Percentiles rank a stretch among this genome's conserved stretches.
Evolutionary conservation across 1,140 invertebrate species (phyloP).

Genomic region (Magallana gigas): DNA sequence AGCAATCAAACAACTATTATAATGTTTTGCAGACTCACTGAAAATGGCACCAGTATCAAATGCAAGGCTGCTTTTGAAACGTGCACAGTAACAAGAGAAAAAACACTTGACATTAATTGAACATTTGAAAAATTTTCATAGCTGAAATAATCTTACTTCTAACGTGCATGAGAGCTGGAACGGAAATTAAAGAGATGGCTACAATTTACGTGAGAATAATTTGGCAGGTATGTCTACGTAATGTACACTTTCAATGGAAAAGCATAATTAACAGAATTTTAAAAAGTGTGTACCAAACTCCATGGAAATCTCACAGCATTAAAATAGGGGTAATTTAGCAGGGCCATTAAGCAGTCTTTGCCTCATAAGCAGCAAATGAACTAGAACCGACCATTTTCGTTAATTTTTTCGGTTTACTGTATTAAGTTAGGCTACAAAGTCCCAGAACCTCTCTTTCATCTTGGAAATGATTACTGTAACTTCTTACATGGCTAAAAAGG

Average conservation of each 20-base stretch:
- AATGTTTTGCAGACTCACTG: not conserved
- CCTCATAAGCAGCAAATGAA: constrained; percentile 19
- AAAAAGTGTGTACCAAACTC: constrained; percentile 11
- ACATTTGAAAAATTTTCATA: constrained; percentile 32
- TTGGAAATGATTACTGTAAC: not conserved
- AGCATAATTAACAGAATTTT: constrained; percentile 32
- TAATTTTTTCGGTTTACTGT: constrained; percentile 17
- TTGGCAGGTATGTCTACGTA: constrained; percentile 15
- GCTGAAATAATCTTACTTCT: constrained; percentile 36
- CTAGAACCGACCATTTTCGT: constrained; percentile 29
- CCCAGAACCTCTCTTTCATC: constrained; percentile 16
- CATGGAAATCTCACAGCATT: constrained; percentile 25
- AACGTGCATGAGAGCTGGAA: constrained; percentile 22
- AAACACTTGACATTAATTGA: constrained; percentile 36
- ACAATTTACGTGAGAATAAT: constrained; percentile 33
- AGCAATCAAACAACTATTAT: constrained; percentile 25
- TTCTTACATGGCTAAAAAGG: constrained; percentile 10
- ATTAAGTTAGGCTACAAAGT: constrained; percentile 8
- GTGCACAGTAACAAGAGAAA: constrained; percentile 15
- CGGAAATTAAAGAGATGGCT: constrained; percentile 21
- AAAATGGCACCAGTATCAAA: constrained; percentile 4
- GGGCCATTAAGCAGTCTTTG: constrained; percentile 23
- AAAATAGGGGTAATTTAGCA: constrained; percentile 4
- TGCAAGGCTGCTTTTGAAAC: not conserved
- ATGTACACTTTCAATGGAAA: constrained; percentile 23